Conservation (phyloP, 2,888 invertebrate species). For the Sinelater perroti region DNA sequence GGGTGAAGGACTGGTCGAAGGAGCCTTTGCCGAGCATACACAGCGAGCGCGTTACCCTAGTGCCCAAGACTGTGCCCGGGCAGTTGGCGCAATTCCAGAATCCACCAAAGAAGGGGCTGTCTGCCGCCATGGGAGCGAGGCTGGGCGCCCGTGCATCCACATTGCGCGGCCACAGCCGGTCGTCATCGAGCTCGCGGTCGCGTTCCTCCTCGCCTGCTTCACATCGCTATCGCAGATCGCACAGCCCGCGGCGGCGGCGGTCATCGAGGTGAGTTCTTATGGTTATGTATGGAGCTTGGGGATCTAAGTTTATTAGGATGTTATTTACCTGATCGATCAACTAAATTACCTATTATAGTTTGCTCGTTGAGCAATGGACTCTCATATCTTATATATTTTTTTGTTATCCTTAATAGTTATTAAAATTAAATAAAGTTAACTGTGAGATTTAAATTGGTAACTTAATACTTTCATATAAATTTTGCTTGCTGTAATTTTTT, state of each 20-base stretch:
- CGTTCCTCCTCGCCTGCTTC: slow-evolving; percentile 50
- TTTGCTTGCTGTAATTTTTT: too few relatives aligned
- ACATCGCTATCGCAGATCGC: slow-evolving; percentile 54
- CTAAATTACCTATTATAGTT: too few relatives aligned
- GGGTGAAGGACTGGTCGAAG: slow-evolving; percentile 92
- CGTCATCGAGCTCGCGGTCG: slow-evolving; percentile 56
- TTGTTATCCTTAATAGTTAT: too few relatives aligned
- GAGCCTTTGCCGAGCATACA: slow-evolving; percentile 92
- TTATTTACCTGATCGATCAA: too few relatives aligned
- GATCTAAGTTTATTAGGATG: too few relatives aligned
- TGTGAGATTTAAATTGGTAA: too few relatives aligned
- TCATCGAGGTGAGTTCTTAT: slow-evolving; percentile 53
- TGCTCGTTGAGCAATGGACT: too few relatives aligned
- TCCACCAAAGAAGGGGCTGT: slow-evolving; percentile 60
- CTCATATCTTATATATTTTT: too few relatives aligned
- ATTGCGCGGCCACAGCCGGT: slow-evolving; percentile 54
- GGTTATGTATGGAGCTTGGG: too few relatives aligned
- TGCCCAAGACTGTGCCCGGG: slow-evolving; percentile 69
- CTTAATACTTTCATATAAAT: too few relatives aligned
- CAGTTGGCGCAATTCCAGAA: slow-evolving; percentile 70
- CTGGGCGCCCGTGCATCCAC: slow-evolving; percentile 65
- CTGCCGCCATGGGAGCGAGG: slow-evolving; percentile 67
- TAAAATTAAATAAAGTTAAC: too few relatives aligned
- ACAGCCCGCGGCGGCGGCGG: slow-evolving; percentile 44
- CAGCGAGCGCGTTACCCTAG: slow-evolving; percentile 76